A percentile compares a stretch with the other conserved stretches of the same genome.
Evolutionary conservation across 2,113 vertebrate species (phyloP).

Genomic region (Stictonetta naevosa): DNA sequence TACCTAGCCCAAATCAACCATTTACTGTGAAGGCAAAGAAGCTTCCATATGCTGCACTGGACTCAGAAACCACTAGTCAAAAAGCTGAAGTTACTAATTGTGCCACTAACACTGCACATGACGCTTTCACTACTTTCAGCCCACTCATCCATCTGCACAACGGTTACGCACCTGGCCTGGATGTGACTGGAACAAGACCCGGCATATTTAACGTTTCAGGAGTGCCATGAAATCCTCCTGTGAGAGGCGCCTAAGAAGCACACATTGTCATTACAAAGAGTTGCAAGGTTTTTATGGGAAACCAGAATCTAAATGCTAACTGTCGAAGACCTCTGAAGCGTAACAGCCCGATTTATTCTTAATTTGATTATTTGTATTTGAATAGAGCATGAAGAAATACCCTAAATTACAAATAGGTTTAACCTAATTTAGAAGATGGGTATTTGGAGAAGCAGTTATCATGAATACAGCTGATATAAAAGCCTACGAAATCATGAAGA

Average conservation of each 20-base stretch:
- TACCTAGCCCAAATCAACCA: background rate
- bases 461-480: background rate
- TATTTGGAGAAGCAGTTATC: background rate
- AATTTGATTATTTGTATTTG: background rate
- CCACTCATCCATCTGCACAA: background rate
- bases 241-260: background rate
- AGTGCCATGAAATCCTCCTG: background rate
- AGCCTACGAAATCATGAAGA: background rate
- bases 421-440: background rate
- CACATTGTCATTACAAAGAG: background rate
- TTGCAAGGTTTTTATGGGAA: background rate
- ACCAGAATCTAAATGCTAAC: background rate
- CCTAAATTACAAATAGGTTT: background rate
- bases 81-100: background rate
- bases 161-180: background rate
- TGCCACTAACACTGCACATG: background rate
- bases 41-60: background rate
- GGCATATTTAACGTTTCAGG: background rate
- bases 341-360: background rate
- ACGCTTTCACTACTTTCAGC: background rate
- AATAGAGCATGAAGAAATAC: constrained; percentile 17
- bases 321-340: background rate
- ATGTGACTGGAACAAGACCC: background rate
- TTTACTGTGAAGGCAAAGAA: background rate
- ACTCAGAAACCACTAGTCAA: background rate